Base-by-base conservation (phyloP, 1,140 invertebrate genomes). In the Heliothis subflexa region DNA sequence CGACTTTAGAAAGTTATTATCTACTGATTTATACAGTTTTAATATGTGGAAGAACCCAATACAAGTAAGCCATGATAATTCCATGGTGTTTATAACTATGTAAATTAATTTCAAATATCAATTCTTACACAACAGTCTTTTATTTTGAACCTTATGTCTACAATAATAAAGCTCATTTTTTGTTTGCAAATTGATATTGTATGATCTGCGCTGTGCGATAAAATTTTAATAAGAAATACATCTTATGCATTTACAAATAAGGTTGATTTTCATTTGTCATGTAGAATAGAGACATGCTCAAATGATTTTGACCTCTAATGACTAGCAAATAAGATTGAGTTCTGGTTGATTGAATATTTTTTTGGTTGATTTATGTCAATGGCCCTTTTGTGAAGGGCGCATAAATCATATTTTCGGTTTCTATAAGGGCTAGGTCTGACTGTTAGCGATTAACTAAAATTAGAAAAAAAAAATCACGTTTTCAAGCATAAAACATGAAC, bases 351-450 rank as follows among this genome's bases (percentile, higher is more conserved):
- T 28, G 25, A 0, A 7, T 28, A 0, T 62, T 40, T n/a, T 40
- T 9, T 28, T 70, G 47, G 3, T 28, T 14, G 45, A 70, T 70
- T 70, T 7, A 21, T 28, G 18, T 52, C 45, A 28, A 70, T 66
- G 25, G 21, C 66, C 47, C 66, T 70, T 70, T 49, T 70, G 9
- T 28, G 66, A 25, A 70, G 45, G 47, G 47, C 47, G 13, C 11
- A 70, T 70, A 70, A 70, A 70, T 70, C 66, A 70, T 70, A 52
- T 70, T 70, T 70, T 70, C 13, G 66, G 66, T 66, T 21, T 12
- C 61, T 9, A 70, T 70, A 70, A 70, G 16, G 66, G 18, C 7
- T 0, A 28, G 66, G 66, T 28, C 12, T 21, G 3, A 70, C 18
- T 52, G 66, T 28, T 9, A 68, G 64, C 64, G 66, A n/a, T 33